These are phyloP conservation scores for Resseliella maxima DNA, from an alignment of 2,888 invertebrate species.

Conservation along the genomic window DNA sequence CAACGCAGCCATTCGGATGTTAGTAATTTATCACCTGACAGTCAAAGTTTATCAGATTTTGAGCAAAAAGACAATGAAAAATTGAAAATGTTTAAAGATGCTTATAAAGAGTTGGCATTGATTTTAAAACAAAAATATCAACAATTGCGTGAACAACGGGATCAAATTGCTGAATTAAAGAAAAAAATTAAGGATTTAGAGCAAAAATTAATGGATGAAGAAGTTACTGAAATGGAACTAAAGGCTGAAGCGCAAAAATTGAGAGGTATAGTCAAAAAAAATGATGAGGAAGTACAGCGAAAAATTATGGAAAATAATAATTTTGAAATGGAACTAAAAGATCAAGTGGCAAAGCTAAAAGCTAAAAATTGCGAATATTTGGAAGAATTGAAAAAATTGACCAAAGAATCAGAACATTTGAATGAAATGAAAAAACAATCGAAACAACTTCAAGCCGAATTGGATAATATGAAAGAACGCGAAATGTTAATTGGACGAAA, in stretches of 20 bases:
- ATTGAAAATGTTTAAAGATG: background rate
- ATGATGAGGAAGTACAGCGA: too few relatives aligned
- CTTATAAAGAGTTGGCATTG: background rate
- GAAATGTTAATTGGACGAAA: background rate
- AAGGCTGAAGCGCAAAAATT: too few relatives aligned
- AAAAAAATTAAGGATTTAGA: background rate
- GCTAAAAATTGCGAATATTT: background rate
- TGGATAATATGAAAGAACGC: background rate
- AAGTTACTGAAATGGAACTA: background rate
- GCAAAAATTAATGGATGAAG: background rate
- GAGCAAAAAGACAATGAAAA: slow-evolving; percentile 18
- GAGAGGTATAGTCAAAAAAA: too few relatives aligned
- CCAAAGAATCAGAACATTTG: background rate
- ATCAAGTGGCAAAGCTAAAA: background rate
- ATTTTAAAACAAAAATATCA: slow-evolving; percentile 44
- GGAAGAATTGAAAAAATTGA: background rate
- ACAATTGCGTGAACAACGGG: slow-evolving; percentile 23
- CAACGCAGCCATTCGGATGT: background rate
- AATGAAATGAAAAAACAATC: background rate
- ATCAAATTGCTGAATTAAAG: background rate
- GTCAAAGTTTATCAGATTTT: background rate
- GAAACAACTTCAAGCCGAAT: background rate
- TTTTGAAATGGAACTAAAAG: background rate
- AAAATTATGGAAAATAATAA: too few relatives aligned
- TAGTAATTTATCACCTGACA: background rate